These are phyloP conservation scores for Eulithis testata DNA, from an alignment of 2,888 invertebrate genomes.

Conservation along the genomic window DNA sequence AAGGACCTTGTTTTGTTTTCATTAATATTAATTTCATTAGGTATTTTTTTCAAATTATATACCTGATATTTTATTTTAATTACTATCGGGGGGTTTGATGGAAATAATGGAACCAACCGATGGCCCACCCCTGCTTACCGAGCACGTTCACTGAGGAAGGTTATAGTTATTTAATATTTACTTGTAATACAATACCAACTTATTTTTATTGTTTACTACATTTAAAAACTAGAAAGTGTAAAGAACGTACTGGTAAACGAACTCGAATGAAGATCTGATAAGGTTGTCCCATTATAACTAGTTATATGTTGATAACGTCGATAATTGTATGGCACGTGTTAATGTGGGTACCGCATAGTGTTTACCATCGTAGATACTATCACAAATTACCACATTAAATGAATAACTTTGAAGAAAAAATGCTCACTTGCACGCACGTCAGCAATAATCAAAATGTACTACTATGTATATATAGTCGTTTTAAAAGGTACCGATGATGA, in stretches of 20 bases:
- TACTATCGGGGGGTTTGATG: too few relatives aligned
- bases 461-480: too few relatives aligned
- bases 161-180: too few relatives aligned
- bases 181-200: too few relatives aligned
- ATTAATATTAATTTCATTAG: too few relatives aligned
- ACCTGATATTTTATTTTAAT: too few relatives aligned
- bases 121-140: too few relatives aligned
- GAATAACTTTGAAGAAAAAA: neutral
- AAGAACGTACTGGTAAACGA: constrained; percentile 12
- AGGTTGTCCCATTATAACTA: constrained; percentile 5
- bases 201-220: too few relatives aligned
- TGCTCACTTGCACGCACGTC: neutral
- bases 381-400: constrained; percentile 8
- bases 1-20: too few relatives aligned
- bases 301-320: constrained; percentile 20
- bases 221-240: constrained; percentile 15
- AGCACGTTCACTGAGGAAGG: too few relatives aligned
- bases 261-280: constrained; percentile 23
- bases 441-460: neutral
- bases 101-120: too few relatives aligned
- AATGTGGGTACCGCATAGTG: constrained; percentile 13
- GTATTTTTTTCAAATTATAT: too few relatives aligned
- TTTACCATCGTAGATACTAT: constrained; percentile 19
- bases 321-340: constrained; percentile 20
- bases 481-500: neutral